A percentile compares a stretch with the other conserved stretches of the same genome.
Evolutionary conservation across 2,113 vertebrate genomes (phyloP).

Genomic region (Alethe castanea): DNA sequence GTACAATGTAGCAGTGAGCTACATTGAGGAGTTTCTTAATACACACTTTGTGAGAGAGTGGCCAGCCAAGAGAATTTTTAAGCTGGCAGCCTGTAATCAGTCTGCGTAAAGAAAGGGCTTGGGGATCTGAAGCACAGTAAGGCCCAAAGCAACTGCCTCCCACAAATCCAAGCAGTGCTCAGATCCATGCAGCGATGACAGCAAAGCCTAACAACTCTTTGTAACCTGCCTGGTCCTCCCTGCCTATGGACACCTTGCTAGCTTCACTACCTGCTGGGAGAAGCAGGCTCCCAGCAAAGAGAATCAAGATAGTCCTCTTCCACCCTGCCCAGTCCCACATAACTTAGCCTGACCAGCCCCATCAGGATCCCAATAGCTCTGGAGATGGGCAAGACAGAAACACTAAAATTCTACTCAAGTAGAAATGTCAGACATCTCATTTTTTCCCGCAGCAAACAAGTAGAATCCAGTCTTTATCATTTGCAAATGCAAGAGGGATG

Average conservation of each 20-base stretch:
- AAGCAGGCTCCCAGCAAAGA: not conserved
- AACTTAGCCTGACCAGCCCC: not conserved
- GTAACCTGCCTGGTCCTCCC: not conserved
- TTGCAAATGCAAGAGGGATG: not conserved
- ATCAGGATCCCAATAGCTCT: not conserved
- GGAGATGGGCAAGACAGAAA: not conserved
- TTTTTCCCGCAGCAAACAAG: not conserved
- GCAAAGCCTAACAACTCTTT: not conserved
- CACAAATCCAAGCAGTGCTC: not conserved
- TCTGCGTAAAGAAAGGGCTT: not conserved
- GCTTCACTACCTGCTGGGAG: not conserved
- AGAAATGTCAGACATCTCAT: not conserved
- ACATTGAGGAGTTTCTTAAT: not conserved
- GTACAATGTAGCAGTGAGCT: not conserved
- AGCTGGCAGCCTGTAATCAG: not conserved
- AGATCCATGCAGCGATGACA: not conserved
- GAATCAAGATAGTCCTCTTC: rapidly evolving
- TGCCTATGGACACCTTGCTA: not conserved
- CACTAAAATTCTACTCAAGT: not conserved
- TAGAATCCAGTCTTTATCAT: not conserved
- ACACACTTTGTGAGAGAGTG: not conserved
- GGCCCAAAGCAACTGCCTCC: not conserved
- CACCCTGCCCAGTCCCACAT: not conserved
- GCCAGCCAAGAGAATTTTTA: not conserved
- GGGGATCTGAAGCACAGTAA: not conserved